Evolutionary conservation across 2,888 invertebrate species (phyloP).

Genomic region (Yponomeuta evonymella): DNA sequence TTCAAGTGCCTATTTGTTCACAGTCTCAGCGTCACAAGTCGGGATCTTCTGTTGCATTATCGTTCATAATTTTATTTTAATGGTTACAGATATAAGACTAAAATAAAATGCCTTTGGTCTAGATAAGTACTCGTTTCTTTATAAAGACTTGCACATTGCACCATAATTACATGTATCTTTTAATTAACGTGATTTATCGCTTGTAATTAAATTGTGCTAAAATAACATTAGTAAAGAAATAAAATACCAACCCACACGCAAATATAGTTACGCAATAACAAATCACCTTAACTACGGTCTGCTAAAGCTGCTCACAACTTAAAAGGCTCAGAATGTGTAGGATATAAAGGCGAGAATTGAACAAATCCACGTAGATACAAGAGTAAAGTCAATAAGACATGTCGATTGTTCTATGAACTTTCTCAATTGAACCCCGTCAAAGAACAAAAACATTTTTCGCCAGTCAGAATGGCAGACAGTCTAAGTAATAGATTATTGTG

Average conservation of each 20-base stretch:
- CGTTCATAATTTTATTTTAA: background rate
- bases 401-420: background rate
- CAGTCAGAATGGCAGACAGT: background rate
- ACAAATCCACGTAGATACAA: too few species aligned
- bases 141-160: conserved; percentile 2
- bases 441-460: background rate
- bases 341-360: too few species aligned
- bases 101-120: too few species aligned
- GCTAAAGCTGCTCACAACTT: too few species aligned
- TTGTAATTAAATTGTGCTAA: background rate
- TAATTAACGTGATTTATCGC: background rate
- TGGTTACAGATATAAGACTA: background rate
- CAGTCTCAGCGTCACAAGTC: too few species aligned
- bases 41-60: background rate
- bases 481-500: conserved; percentile 7
- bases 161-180: background rate
- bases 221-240: background rate
- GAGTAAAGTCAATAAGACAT: too few species aligned
- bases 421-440: background rate
- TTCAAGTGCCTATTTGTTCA: too few species aligned
- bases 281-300: background rate
- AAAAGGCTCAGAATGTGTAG: too few species aligned
- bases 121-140: background rate
- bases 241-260: background rate
- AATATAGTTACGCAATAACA: background rate